phyloP scores from a whole-genome alignment of 2,888 invertebrate species.

The Tetropium fuscum region DNA sequence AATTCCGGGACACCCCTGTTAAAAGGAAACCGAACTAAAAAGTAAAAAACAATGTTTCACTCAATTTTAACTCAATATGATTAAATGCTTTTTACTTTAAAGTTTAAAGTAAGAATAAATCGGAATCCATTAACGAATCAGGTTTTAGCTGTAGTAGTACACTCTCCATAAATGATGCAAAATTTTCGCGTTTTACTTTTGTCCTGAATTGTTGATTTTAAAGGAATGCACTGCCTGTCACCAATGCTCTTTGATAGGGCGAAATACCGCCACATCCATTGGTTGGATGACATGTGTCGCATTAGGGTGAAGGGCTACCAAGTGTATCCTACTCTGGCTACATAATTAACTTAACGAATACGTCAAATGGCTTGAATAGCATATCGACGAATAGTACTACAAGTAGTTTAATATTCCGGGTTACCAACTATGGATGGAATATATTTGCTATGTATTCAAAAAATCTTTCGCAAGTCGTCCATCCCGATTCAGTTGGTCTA shows the following conservation, averaged over 20 bases:
- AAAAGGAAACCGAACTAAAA: too few relatives aligned
- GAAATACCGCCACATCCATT: constrained; percentile 3
- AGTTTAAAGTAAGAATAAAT: too few relatives aligned
- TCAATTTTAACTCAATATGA: too few relatives aligned
- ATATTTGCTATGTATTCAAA: constrained; percentile 23
- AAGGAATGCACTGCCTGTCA: constrained; percentile 13
- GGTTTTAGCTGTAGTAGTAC: constrained; percentile 19
- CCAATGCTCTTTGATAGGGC: constrained; percentile 7
- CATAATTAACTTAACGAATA: constrained; percentile 21
- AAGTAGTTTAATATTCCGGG: constrained; percentile 8
- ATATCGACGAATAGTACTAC: constrained; percentile 21
- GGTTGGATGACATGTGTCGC: constrained; percentile 17
- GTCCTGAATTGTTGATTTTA: constrained; percentile 21
- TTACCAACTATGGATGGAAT: constrained; percentile 19
- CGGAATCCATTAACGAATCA: too few relatives aligned
- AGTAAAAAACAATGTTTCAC: too few relatives aligned
- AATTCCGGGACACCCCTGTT: too few relatives aligned
- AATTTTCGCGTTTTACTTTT: constrained; percentile 16
- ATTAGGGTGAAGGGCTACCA: constrained; percentile 18
- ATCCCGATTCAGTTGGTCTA: constrained; percentile 35
- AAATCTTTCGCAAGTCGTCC: constrained; percentile 23
- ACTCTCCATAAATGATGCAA: not conserved
- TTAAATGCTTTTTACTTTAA: too few relatives aligned
- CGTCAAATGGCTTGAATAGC: constrained; percentile 20
- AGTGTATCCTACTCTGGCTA: constrained; percentile 10